Evolutionary conservation across 2,113 vertebrate genomes (phyloP), one percentile per base, ranked within the genome.

Genomic region (Elanus axillaris): DNA sequence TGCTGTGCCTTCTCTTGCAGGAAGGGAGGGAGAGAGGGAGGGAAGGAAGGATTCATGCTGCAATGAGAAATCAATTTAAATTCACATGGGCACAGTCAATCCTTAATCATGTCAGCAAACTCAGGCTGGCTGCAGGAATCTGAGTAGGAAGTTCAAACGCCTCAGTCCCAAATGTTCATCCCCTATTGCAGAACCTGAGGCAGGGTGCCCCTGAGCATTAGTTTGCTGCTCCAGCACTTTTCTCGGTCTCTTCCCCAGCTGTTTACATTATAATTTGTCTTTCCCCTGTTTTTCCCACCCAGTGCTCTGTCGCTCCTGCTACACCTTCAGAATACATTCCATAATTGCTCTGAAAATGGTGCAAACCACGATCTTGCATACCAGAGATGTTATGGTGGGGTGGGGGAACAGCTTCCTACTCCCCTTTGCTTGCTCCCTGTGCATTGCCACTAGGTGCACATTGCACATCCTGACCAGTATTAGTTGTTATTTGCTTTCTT

Each of bases 31-130:
- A 76, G 38, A 21, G 32, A 52, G n/a, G 22, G 53, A 80, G 59
- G 25, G 40, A 55, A 17, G 18, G 36, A 93, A 25, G 55, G 53
- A 76, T 63, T 92, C 82, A 71, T 31, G 43, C 27, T 81, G 88
- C 64, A 83, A 34, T 34, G n/a, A 92, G 85, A 93, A 94, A 95
- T 92, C 92, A 93, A 62, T 95, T 86, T 90, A 90, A 90, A 97
- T 88, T 88, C 88, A 94, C 59, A 63, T 34, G 52, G 47, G 63
- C 72, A 88, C 64, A 77, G 79, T 59, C 94, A 90, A 48, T 80
- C 78, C 75, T 90, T 90, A 90, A 82, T 90, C 72, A 63, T 76
- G 82, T 80, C 72, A 83, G 90, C 75, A 92, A 86, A 94, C 67
- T 80, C 72, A 38, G 55, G 50, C 88, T 92, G 81, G 75, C 71